phyloP scores from a whole-genome alignment of 2,888 invertebrate genomes.

The Caenorhabditis sp. region DNA sequence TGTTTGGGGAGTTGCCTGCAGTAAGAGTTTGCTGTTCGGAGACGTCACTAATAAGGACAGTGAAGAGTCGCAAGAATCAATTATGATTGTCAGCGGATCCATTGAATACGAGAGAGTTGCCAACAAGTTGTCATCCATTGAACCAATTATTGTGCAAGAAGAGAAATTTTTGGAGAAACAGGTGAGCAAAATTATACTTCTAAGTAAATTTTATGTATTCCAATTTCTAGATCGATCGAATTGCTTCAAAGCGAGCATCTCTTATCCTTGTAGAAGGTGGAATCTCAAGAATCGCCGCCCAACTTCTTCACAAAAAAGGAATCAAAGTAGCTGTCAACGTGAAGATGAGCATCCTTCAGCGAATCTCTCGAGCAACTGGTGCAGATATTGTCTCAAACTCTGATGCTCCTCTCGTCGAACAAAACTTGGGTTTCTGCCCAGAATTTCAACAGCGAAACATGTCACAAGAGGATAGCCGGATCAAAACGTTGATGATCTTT shows the following conservation, averaged over 20 bases:
- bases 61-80: slow-evolving; percentile 45
- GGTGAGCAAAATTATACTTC: slow-evolving; percentile 55
- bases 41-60: slow-evolving; percentile 77
- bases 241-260: slow-evolving; percentile 88
- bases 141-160: slow-evolving; percentile 94
- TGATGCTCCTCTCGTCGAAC: slow-evolving; percentile 81
- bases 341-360: slow-evolving; percentile 87
- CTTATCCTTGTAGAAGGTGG: slow-evolving; percentile 93
- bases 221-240: slow-evolving; percentile 75
- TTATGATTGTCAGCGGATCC: slow-evolving; percentile 83
- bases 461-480: slow-evolving; percentile 79
- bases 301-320: slow-evolving; percentile 87
- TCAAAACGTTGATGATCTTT: slow-evolving; percentile 89
- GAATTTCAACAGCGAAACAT: slow-evolving; percentile 74
- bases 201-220: too few species aligned
- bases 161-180: slow-evolving; percentile 79
- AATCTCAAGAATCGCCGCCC: slow-evolving; percentile 91
- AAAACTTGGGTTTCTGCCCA: slow-evolving; percentile 84
- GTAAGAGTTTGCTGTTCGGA: slow-evolving; percentile 95
- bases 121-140: slow-evolving; percentile 93
- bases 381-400: slow-evolving; percentile 88
- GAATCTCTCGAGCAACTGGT: slow-evolving; percentile 89
- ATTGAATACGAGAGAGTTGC: slow-evolving; percentile 96
- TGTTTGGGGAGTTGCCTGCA: slow-evolving; percentile 93
- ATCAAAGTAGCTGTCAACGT: slow-evolving; percentile 69